Conservation (phyloP, 1,140 invertebrate genomes). For the Epicauta chinensis region DNA sequence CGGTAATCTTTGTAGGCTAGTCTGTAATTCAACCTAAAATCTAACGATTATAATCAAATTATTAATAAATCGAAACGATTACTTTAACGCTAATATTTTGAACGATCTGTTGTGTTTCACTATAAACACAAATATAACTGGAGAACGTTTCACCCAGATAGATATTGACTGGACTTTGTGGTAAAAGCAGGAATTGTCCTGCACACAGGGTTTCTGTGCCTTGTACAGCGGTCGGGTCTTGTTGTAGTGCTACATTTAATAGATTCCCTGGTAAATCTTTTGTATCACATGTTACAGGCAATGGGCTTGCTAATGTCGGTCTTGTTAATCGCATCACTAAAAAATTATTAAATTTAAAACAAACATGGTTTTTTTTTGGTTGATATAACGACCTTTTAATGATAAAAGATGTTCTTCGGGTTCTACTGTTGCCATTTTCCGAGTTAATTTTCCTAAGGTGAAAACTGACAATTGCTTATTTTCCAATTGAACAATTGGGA, state of each 20-base stretch:
- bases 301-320: conserved; percentile 73
- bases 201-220: conserved; percentile 76
- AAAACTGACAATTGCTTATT: too few species aligned
- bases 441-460: too few species aligned
- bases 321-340: conserved; percentile 90
- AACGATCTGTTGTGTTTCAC: conserved; percentile 79
- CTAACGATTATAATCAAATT: too few species aligned
- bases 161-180: conserved; percentile 89
- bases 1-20: conserved; percentile 76
- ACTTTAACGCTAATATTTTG: conserved; percentile 78
- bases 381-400: conserved; percentile 32
- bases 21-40: conserved; percentile 69
- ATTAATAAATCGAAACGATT: too few species aligned
- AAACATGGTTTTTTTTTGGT: background rate
- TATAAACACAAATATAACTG: conserved; percentile 94
- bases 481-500: too few species aligned
- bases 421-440: conserved; percentile 20
- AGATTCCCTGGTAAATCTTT: conserved; percentile 77
- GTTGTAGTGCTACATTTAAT: conserved; percentile 67
- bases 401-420: conserved; percentile 37
- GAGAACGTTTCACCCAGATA: conserved; percentile 93
- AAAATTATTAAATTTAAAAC: conserved; percentile 8
- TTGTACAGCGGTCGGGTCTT: conserved; percentile 68
- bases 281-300: conserved; percentile 74
- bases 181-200: conserved; percentile 84